Evolutionary conservation across 2,113 vertebrate species (phyloP), one percentile per base, ranked within the genome.

Genomic region (Odontophorus gujanensis): DNA sequence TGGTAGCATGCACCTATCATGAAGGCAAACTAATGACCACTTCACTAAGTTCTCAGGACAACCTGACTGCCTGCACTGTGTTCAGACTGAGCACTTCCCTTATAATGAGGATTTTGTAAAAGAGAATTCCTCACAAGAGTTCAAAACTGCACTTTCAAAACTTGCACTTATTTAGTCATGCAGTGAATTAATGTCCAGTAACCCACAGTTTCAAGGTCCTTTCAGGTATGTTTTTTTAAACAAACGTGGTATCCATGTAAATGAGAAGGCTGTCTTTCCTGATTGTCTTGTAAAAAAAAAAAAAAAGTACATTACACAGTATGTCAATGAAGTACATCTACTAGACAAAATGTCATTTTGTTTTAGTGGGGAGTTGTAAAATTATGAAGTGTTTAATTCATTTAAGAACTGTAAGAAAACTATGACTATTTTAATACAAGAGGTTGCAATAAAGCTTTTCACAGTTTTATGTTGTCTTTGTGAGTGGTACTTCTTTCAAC

Each of bases 111-210:
- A 85, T 78, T 90, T 95, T 92, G 59, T 82, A 71, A 34, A 88
- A 82, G 13, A 20, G 40, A 74, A 45, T 83, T 87, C 12, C 92
- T 95, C 50, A 65, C 20, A 45, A 78, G 32, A 34, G 28, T 91
- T 94, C 57, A 57, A 72, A 45, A 85, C 90, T 81, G 96, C 95
- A 96, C 94, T 96, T 97, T 85, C 20, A 9, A 85, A 92, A 91
- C 7, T 16, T 93, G 48, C 81, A 51, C 81, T 92, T 91, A 65
- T 94, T 93, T 47, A 76, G 43, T 76, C 10, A 28, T 55, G 34
- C 13, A 40, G 67, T 89, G 87, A 89, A 43, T 55, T 13, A 80
- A 90, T 85, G 36, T 85, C 28, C 36, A 13, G 9, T 36, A 71
- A 34, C 42, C 22, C 25, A 24, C 34, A 22, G 30, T 73, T 84